phyloP scores from a whole-genome alignment of 2,888 invertebrate species.

The Thera britannica region DNA sequence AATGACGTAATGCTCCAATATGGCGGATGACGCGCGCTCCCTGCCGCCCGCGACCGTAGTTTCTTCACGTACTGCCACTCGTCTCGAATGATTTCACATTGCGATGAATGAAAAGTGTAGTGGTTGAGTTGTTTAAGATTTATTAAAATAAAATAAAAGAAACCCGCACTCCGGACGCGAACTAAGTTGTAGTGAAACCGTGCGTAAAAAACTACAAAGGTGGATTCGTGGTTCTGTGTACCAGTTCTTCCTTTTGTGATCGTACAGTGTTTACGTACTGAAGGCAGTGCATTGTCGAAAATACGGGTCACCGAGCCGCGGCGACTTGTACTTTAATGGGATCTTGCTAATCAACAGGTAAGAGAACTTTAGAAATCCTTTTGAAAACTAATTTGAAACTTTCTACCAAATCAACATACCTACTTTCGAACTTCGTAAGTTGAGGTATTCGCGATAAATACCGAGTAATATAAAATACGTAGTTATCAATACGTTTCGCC shows the following conservation, averaged over 20 bases:
- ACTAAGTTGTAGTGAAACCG: constrained; percentile 66
- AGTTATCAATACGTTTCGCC: neutral
- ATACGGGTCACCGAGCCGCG: constrained; percentile 64
- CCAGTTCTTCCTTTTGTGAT: constrained; percentile 79
- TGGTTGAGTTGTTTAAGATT: constrained; percentile 63
- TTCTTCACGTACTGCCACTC: constrained; percentile 69
- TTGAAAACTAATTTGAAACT: constrained; percentile 32
- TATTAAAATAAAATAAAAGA: constrained; percentile 60
- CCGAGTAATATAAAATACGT: neutral
- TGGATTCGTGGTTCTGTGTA: constrained; percentile 75
- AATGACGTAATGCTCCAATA: constrained; percentile 81
- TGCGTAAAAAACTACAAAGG: constrained; percentile 73
- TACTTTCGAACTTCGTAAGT: constrained; percentile 14
- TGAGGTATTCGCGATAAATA: constrained; percentile 1
- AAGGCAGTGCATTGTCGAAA: constrained; percentile 60
- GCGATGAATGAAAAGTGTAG: constrained; percentile 79
- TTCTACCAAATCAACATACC: constrained; percentile 19
- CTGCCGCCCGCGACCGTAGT: constrained; percentile 65
- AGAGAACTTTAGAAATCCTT: constrained; percentile 42
- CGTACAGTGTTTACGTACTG: constrained; percentile 78
- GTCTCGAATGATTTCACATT: constrained; percentile 75
- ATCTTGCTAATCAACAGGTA: constrained; percentile 81
- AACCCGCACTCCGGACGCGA: constrained; percentile 59
- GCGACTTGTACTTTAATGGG: constrained; percentile 77
- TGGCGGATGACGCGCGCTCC: constrained; percentile 82